Conservation (phyloP, 2,888 invertebrate species). For the Drosophila kokeensis region DNA sequence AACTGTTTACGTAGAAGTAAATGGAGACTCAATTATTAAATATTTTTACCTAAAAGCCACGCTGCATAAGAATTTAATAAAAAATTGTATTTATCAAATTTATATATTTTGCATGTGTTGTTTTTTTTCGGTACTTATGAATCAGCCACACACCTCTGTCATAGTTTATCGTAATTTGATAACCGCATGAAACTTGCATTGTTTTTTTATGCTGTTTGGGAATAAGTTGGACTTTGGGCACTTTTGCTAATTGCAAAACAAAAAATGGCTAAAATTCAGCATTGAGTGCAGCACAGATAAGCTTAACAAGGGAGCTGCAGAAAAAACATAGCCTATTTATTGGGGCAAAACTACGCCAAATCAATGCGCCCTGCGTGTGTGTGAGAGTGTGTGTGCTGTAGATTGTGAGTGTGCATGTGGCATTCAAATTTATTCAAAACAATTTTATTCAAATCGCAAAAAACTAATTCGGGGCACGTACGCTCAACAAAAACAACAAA, state of each 20-base stretch:
- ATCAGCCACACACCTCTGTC: background rate
- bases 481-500: conserved; percentile 33
- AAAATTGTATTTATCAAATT: accelerated
- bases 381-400: conserved; percentile 23
- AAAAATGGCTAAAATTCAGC: conserved; percentile 21
- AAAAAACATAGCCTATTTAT: conserved; percentile 59
- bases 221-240: conserved; percentile 26
- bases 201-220: conserved; percentile 2
- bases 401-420: conserved; percentile 60
- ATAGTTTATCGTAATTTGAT: conserved; percentile 12
- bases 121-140: background rate
- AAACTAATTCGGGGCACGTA: conserved; percentile 79
- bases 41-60: background rate
- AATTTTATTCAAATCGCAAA: conserved; percentile 80
- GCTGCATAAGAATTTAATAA: background rate
- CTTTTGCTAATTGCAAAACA: conserved; percentile 45
- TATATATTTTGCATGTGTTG: background rate
- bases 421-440: conserved; percentile 79
- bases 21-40: background rate
- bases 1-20: background rate
- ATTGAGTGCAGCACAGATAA: conserved; percentile 35
- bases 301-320: conserved; percentile 19
- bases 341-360: conserved; percentile 34
- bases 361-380: background rate
- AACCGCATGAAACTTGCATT: conserved; percentile 18